These are phyloP conservation scores for Salticus scenicus DNA, from an alignment of 2,888 invertebrate species.

Conservation along the genomic window DNA sequence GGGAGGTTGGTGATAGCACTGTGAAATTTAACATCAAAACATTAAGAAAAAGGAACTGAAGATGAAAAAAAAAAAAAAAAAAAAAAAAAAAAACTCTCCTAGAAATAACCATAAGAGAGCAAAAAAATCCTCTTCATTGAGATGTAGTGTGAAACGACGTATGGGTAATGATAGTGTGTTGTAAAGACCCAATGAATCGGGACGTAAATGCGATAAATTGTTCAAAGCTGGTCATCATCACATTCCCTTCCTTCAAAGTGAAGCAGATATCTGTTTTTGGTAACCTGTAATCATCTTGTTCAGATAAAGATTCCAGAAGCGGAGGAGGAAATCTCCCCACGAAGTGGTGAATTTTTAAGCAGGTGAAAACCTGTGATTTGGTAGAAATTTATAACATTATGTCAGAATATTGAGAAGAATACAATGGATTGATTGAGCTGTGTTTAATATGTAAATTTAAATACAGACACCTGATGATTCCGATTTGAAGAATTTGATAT, in stretches of 20 bases:
- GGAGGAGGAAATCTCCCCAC: conserved; percentile 17
- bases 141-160: conserved; percentile 28
- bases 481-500: no score
- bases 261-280: conserved; percentile 8
- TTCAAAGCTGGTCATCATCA: conserved; percentile 24
- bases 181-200: conserved; percentile 54
- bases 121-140: conserved; percentile 8
- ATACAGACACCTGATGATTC: neutral
- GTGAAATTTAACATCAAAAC: neutral
- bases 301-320: conserved; percentile 4
- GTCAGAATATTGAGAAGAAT: neutral
- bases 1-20: neutral
- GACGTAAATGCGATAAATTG: conserved; percentile 59
- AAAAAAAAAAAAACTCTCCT: conserved; percentile 32
- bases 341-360: conserved; percentile 20
- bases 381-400: neutral
- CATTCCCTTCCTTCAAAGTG: neutral
- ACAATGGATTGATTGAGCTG: neutral
- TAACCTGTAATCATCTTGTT: conserved; percentile 63
- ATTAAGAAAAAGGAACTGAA: neutral
- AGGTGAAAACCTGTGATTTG: conserved; percentile 50
- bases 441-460: neutral
- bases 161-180: conserved; percentile 51
- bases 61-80: conserved; percentile 25
- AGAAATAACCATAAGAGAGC: neutral